Conservation (phyloP, 2,797 vertebrate species). For the Coilia nasus region DNA sequence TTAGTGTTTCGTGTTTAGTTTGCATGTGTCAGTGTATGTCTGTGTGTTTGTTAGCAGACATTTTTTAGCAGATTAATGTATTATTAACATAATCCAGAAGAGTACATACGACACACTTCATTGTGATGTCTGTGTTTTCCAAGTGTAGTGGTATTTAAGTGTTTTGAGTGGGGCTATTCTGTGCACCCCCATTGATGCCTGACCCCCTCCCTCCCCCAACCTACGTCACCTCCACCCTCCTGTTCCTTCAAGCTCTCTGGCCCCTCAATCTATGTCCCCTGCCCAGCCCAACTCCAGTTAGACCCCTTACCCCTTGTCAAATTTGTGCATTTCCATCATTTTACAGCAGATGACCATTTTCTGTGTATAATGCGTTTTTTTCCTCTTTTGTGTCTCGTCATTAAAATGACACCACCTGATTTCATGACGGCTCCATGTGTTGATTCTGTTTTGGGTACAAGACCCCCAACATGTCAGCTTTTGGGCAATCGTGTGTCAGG, state of each 20-base stretch:
- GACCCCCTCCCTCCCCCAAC: constrained; percentile 51
- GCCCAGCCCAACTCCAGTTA: constrained; percentile 67
- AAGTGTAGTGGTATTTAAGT: not conserved
- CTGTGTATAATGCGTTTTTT: constrained; percentile 28
- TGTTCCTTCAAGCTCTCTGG: constrained; percentile 65
- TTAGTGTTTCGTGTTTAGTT: constrained; percentile 73
- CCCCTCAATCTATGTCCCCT: constrained; percentile 69
- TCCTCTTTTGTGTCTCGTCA: not conserved
- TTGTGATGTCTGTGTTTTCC: not conserved
- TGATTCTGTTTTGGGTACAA: not conserved
- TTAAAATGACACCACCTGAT: not conserved
- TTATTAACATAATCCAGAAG: not conserved
- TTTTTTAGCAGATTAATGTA: not conserved
- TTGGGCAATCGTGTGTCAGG: not conserved
- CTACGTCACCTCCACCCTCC: constrained; percentile 75
- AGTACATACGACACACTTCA: not conserved
- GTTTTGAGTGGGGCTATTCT: constrained; percentile 56
- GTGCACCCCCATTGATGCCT: constrained; percentile 60
- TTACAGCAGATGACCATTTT: not conserved
- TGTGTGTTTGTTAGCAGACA: not conserved
- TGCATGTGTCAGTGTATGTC: not conserved
- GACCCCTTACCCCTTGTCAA: constrained; percentile 62
- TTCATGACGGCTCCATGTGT: not conserved
- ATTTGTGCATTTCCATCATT: not conserved
- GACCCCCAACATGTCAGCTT: not conserved